These are phyloP conservation scores for Zygothrica quintamaculata DNA, from an alignment of 2,888 invertebrate genomes.

Conservation along the genomic window DNA sequence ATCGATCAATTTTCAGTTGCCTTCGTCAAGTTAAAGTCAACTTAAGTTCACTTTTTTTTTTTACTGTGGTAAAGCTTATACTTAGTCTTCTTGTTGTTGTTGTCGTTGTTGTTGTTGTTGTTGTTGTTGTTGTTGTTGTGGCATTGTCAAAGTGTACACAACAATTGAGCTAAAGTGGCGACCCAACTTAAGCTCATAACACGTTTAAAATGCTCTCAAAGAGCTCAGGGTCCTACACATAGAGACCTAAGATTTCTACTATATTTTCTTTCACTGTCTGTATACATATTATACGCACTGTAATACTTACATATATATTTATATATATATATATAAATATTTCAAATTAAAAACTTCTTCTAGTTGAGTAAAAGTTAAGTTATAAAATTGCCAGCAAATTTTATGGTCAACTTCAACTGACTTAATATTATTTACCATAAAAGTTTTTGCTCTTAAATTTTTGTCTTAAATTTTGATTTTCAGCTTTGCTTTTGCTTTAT, in stretches of 20 bases:
- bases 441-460: too few relatives aligned
- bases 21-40: conserved; percentile 31
- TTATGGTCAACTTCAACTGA: too few relatives aligned
- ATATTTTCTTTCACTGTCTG: too few relatives aligned
- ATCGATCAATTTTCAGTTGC: conserved; percentile 37
- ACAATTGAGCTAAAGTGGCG: conserved; percentile 76
- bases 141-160: conserved; percentile 68
- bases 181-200: conserved; percentile 60
- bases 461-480: too few relatives aligned
- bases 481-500: conserved; percentile 1
- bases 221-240: not conserved
- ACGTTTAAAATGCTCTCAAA: conserved; percentile 56
- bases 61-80: conserved; percentile 34
- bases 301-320: too few relatives aligned
- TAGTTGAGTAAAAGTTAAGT: too few relatives aligned
- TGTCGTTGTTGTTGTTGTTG: conserved; percentile 9
- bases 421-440: too few relatives aligned
- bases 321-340: too few relatives aligned
- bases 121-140: conserved; percentile 43
- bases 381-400: too few relatives aligned
- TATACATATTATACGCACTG: not conserved
- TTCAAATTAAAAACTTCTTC: too few relatives aligned
- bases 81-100: not conserved
- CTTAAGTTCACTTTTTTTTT: conserved; percentile 29
- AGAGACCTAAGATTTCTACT: too few relatives aligned